Evolutionary conservation across 1,140 invertebrate genomes (phyloP).

Genomic region (Sweltsa coloradensis): DNA sequence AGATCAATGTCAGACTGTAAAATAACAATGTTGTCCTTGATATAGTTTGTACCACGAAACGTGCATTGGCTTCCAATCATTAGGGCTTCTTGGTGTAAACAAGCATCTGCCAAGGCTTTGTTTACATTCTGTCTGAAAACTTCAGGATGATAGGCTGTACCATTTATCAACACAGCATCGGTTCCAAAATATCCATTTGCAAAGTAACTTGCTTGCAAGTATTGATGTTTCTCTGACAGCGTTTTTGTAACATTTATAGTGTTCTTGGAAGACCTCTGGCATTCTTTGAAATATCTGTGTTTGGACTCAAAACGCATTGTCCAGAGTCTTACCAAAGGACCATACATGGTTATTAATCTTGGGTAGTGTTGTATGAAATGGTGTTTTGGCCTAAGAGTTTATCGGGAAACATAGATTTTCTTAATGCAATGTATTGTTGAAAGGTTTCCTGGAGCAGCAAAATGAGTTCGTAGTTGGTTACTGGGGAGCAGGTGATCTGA

Average conservation of each 20-base stretch:
- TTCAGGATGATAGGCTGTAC: no score
- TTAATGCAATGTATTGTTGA: neutral
- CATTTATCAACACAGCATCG: no score
- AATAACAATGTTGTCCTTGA: no score
- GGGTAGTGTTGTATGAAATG: neutral
- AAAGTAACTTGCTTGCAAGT: neutral
- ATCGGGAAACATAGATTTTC: neutral
- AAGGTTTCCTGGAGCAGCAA: neutral
- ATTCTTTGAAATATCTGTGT: neutral
- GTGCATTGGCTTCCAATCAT: no score
- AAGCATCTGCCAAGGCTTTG: no score
- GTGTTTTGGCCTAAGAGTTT: conserved; percentile 1
- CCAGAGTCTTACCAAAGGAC: neutral
- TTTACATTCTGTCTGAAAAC: no score
- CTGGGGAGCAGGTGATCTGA: conserved; percentile 1
- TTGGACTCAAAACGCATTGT: conserved; percentile 1
- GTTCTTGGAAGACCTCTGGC: neutral
- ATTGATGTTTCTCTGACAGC: neutral
- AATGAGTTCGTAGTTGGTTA: neutral
- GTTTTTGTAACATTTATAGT: conserved; percentile 3
- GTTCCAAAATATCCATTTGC: no score
- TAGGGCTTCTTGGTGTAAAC: no score
- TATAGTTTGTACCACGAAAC: no score
- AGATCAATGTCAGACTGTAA: no score
- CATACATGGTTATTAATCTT: neutral